Conservation (phyloP, 2,797 vertebrate species). For the Rallus crepitans region DNA sequence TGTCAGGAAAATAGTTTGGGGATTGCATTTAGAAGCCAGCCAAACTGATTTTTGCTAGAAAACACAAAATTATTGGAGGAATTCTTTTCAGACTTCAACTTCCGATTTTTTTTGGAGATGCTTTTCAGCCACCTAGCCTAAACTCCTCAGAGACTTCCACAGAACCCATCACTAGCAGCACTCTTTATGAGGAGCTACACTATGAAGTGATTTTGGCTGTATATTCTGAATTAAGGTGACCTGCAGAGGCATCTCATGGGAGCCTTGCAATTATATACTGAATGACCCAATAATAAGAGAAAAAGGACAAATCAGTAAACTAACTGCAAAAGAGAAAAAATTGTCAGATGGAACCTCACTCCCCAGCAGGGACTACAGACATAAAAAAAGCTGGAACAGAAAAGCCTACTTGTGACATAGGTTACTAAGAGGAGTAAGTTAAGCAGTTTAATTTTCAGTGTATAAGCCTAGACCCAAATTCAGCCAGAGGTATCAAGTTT, state of each 20-base stretch:
- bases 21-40: not conserved
- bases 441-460: not conserved
- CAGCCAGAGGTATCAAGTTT: not conserved
- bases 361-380: not conserved
- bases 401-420: not conserved
- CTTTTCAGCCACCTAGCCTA: not conserved
- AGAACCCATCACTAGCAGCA: not conserved
- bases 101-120: no score
- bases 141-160: not conserved
- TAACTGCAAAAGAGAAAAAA: not conserved
- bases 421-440: not conserved
- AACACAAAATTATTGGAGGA: not conserved
- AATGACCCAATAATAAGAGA: slow-evolving; percentile 42
- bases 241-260: slow-evolving; percentile 54
- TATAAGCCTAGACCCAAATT: not conserved
- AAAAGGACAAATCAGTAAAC: slow-evolving; percentile 50
- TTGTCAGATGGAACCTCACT: not conserved
- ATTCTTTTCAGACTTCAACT: not conserved
- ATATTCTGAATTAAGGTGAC: slow-evolving; percentile 55
- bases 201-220: not conserved
- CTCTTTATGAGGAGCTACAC: not conserved
- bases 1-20: not conserved
- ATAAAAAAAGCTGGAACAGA: slow-evolving; percentile 8
- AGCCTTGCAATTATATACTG: slow-evolving; percentile 31
- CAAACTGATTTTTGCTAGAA: not conserved